Evolutionary conservation across 2,888 invertebrate species (phyloP).

Genomic region (Euproctis similis): DNA sequence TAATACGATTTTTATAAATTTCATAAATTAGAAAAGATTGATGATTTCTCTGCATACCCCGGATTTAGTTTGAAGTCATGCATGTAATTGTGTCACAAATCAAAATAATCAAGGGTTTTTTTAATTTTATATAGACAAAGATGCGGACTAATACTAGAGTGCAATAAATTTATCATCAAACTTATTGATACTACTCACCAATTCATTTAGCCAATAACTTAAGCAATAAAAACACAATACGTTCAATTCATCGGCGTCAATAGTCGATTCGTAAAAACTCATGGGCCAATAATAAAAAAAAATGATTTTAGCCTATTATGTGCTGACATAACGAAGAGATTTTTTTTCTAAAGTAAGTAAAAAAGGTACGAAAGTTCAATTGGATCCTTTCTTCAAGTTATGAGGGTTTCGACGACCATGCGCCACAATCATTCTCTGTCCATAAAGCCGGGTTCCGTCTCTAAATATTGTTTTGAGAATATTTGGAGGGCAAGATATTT

Average conservation of each 20-base stretch:
- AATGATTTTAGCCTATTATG: conserved; percentile 21
- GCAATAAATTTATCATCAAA: too few species aligned
- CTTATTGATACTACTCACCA: conserved; percentile 1
- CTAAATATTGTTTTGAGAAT: conserved; percentile 46
- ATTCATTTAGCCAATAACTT: conserved; percentile 1
- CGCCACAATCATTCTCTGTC: conserved; percentile 53
- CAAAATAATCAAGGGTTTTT: too few species aligned
- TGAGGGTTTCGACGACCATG: conserved; percentile 40
- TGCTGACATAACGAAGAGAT: conserved; percentile 23
- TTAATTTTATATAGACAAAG: too few species aligned
- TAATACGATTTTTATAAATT: too few species aligned
- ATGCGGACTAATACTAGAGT: too few species aligned
- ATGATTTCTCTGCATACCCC: too few species aligned
- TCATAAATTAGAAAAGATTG: too few species aligned
- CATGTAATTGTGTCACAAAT: too few species aligned
- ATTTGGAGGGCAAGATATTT: conserved; percentile 24
- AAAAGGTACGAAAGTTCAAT: conserved; percentile 31
- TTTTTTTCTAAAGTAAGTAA: conserved; percentile 32
- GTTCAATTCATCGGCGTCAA: conserved; percentile 4
- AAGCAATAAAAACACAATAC: conserved; percentile 4
- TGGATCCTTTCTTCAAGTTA: conserved; percentile 36
- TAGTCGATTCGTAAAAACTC: conserved; percentile 14
- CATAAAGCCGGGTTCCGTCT: conserved; percentile 32
- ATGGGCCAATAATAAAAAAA: conserved; percentile 20
- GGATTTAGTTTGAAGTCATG: too few species aligned